These are phyloP conservation scores for Sterrhoptilus dennistouni DNA, from an alignment of 2,113 vertebrate genomes.

Conservation along the genomic window DNA sequence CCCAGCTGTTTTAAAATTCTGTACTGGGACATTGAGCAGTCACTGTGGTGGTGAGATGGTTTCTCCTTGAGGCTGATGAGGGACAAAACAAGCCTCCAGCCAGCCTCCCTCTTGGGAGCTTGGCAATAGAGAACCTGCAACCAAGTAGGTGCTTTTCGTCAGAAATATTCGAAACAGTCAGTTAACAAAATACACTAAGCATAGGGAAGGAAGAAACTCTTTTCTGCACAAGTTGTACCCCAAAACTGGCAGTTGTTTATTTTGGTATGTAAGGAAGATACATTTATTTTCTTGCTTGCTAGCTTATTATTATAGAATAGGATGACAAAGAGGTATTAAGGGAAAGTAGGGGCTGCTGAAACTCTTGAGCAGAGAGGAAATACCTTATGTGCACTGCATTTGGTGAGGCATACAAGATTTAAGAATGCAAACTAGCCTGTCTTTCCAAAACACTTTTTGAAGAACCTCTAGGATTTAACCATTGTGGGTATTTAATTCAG, in stretches of 20 bases:
- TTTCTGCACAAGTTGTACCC: background rate
- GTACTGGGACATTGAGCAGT: background rate
- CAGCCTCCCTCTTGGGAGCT: background rate
- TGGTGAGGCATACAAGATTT: background rate
- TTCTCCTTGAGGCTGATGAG: background rate
- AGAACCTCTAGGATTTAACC: background rate
- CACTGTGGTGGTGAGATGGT: background rate
- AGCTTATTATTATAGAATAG: background rate
- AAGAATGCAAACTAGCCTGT: background rate
- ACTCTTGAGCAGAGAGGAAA: background rate
- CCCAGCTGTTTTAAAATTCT: background rate
- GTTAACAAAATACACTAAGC: background rate
- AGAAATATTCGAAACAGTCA: background rate
- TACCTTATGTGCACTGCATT: background rate
- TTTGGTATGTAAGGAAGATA: background rate
- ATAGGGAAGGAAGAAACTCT: background rate
- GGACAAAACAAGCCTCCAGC: background rate
- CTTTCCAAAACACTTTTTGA: background rate
- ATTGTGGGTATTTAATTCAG: background rate
- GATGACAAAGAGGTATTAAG: background rate
- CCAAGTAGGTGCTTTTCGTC: background rate
- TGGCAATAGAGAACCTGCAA: background rate
- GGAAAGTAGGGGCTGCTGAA: background rate
- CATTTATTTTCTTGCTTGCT: background rate
- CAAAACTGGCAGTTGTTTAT: background rate